Percentiles rank a stretch among this genome's conserved stretches.
phyloP scores from a whole-genome alignment of 2,888 invertebrate species.

The Amiota communis region DNA sequence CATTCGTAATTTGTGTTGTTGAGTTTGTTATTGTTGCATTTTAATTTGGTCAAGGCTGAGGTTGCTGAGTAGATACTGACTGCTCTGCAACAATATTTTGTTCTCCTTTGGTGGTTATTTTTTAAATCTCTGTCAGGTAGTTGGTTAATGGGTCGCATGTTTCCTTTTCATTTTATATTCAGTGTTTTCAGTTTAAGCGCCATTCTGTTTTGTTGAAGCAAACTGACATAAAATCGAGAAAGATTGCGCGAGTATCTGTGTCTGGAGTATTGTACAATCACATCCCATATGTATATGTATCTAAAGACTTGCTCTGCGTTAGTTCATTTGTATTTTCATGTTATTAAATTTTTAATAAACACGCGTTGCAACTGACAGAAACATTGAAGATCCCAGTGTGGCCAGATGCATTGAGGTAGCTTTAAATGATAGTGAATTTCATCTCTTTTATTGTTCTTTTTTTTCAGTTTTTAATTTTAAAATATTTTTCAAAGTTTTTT shows the following conservation, averaged over 20 bases:
- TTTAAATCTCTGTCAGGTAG: constrained; percentile 43
- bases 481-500: constrained; percentile 13
- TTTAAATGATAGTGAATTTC: background rate
- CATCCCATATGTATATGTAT: background rate
- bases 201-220: constrained; percentile 6
- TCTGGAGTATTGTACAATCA: background rate
- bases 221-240: background rate
- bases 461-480: constrained; percentile 17
- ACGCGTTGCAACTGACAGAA: background rate
- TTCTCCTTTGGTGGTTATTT: constrained; percentile 25
- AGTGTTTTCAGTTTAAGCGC: background rate
- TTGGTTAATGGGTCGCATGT: constrained; percentile 3
- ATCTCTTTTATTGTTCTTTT: constrained; percentile 9
- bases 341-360: constrained; percentile 11
- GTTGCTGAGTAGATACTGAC: background rate
- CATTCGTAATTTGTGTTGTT: constrained; percentile 2
- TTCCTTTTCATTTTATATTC: no score
- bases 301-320: background rate
- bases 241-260: background rate
- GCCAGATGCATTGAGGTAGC: background rate
- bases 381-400: no score
- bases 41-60: constrained; percentile 55
- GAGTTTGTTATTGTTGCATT: constrained; percentile 26
- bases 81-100: constrained; percentile 1
- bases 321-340: background rate